A percentile compares a stretch with the other conserved stretches of the same genome.
phyloP scores from a whole-genome alignment of 2,888 invertebrate species.

The Morpho deidamia region DNA sequence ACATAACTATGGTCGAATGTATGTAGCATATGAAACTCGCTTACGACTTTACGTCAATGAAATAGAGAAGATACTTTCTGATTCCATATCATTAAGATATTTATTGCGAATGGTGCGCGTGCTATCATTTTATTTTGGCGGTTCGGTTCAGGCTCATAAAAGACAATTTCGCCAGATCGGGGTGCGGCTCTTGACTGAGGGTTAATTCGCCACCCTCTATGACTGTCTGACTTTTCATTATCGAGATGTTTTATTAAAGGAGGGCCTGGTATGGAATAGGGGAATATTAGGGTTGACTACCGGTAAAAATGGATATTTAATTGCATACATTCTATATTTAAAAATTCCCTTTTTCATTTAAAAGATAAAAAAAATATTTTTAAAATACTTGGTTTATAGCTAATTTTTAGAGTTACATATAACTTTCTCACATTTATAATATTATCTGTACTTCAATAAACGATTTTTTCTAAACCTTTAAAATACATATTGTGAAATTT shows the following conservation, averaged over 20 bases:
- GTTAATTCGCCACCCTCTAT: conserved; percentile 71
- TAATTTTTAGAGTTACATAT: no score
- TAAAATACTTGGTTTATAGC: no score
- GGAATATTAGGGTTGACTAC: conserved; percentile 59
- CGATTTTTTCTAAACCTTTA: no score
- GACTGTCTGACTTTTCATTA: conserved; percentile 78
- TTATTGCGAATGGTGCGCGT: conserved; percentile 54
- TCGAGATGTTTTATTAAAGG: conserved; percentile 78
- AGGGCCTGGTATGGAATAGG: conserved; percentile 53
- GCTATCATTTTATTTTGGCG: conserved; percentile 52
- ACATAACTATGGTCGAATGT: conserved; percentile 41
- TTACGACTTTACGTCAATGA: conserved; percentile 42
- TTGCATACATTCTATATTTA: no score
- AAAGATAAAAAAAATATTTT: no score
- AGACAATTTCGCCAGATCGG: conserved; percentile 45
- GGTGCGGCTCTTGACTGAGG: conserved; percentile 39
- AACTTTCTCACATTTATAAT: no score
- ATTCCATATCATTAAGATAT: conserved; percentile 77
- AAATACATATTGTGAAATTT: no score
- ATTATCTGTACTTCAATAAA: no score
- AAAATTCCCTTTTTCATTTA: no score
- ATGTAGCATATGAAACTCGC: conserved; percentile 27
- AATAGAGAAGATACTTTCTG: conserved; percentile 66
- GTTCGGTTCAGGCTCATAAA: conserved; percentile 45
- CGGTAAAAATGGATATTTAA: neutral